Base-by-base conservation (phyloP, 2,113 vertebrate species). In the Eublepharis macularius region DNA sequence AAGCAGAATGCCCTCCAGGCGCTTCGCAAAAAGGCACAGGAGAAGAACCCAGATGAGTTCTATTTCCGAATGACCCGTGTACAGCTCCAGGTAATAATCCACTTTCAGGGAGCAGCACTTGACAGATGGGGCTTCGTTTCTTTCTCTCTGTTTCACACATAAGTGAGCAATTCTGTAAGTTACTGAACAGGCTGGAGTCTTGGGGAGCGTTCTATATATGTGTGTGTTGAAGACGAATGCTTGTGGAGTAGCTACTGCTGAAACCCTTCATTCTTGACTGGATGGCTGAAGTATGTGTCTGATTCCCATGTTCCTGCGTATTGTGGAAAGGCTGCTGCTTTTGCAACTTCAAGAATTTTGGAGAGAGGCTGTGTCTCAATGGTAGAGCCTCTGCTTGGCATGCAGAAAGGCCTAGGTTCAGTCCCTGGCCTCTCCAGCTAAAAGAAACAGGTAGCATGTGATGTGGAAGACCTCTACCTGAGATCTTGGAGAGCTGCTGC, bases 31-130 rank as follows among this genome's bases (percentile, higher is more conserved):
- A 99, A 98, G 92, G 98, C 98, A 19, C 93, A 97, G 96, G 98
- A 99, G 76, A 99, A 98, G 94, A 99, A 99, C 91, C 97, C 98
- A 0, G 98, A 99, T 96, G 99, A 99, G 93, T 99, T 99, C 95
- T 98, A 99, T 93, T 98, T 95, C 91, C 98, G 98, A 72, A 99
- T 99, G 99, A 97, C 98, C 86, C 97, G 92, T 11, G 86, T 96
- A 2, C 90, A 97, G 78, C 95, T 98, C 76, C 91, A 98, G 98
- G 99, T 98, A 75, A 92, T 93, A 75, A 6, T 63, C 80, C 60
- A n/a, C 26, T n/a, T 4, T 5, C 0, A 1, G 72, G 24, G 41
- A 17, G 24, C 11, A 78, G 12, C 39, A 68, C 12, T 34, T 10
- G 29, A 51, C 70, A 43, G 54, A 36, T 14, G 47, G 0, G 36